Base-by-base conservation (phyloP, 2,888 invertebrate species). In the Ennomos fuscantarius region DNA sequence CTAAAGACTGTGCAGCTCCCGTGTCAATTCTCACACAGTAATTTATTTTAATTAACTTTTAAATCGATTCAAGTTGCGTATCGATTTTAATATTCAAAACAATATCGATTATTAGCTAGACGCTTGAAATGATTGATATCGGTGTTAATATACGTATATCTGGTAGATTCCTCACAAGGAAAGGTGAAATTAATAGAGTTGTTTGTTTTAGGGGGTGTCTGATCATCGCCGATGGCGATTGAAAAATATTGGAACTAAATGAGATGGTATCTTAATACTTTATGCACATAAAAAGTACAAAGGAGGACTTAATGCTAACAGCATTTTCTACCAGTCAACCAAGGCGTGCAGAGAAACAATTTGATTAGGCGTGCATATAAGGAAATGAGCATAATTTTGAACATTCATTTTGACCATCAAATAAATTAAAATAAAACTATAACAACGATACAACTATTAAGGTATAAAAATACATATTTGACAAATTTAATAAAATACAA, bases 181-280 rank as follows among this genome's bases (percentile, higher is more conserved):
- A 69, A 68, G 67, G 65, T 72, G 72, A 85, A 24, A 87, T 89
- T 89, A 86, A 90, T 89, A 85, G 83, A 89, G 81, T 76, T 90
- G 89, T 91, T 92, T 89, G 89, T 90, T 90, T 90, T 87, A 81
- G 80, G 71, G 76, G 74, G 69, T 56, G 56, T 69, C 69, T 50
- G 58, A 53, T 41, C 69, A 71, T 66, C 82, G 86, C 91, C 84
- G 83, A 87, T 74, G 89, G 90, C 88, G 81, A 65, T 73, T 46
- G 71, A 74, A 68, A 70, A 79, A 82, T 82, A 80, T 73, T 71
- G 65, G 70, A 66, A 63, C 76, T 76, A 87, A 87, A 89, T 86
- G 79, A 86, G 72, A 70, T 74, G 76, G 66, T 78, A 61, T 59
- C 45, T 86, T 76, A 82, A 73, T 82, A 71, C 60, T n/a, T n/a